Conservation (phyloP, 2,888 invertebrate species). For the Noctuana brunneofusca region DNA sequence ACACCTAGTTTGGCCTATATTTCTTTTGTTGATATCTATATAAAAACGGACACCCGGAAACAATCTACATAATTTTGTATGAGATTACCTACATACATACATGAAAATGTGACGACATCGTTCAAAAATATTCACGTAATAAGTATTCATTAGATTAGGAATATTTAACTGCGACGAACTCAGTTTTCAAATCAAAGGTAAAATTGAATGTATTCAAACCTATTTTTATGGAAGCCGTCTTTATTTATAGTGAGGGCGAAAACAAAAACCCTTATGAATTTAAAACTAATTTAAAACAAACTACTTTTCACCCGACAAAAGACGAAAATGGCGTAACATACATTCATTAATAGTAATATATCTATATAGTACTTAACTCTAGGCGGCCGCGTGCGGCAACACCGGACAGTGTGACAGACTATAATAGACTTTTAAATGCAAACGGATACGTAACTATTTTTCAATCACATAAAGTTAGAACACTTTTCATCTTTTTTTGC, state of each 20-base stretch:
- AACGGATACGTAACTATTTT: slow-evolving; percentile 29
- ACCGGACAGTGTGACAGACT: slow-evolving; percentile 33
- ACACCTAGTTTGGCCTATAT: slow-evolving; percentile 57
- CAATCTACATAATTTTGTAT: neutral
- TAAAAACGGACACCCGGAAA: slow-evolving; percentile 11
- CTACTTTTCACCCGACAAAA: slow-evolving; percentile 44
- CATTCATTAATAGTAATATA: slow-evolving; percentile 34
- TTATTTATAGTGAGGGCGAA: slow-evolving; percentile 12
- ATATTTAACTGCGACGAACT: no score
- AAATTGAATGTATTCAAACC: slow-evolving; percentile 10
- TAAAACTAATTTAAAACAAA: slow-evolving; percentile 7
- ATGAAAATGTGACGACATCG: no score
- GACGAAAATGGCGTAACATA: slow-evolving; percentile 37
- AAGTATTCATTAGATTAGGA: no score
- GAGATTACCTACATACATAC: no score
- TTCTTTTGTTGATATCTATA: slow-evolving; percentile 15
- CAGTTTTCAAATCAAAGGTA: no score
- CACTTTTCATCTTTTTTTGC: no score
- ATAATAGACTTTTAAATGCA: slow-evolving; percentile 15
- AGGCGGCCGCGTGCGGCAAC: slow-evolving; percentile 38
- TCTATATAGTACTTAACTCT: slow-evolving; percentile 40
- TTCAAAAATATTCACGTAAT: no score
- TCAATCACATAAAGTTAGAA: neutral
- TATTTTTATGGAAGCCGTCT: slow-evolving; percentile 51
- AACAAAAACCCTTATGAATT: slow-evolving; percentile 1